A percentile compares a stretch with the other conserved stretches of the same genome.
phyloP scores from a whole-genome alignment of 2,113 vertebrate genomes.

The Daboia siamensis region DNA sequence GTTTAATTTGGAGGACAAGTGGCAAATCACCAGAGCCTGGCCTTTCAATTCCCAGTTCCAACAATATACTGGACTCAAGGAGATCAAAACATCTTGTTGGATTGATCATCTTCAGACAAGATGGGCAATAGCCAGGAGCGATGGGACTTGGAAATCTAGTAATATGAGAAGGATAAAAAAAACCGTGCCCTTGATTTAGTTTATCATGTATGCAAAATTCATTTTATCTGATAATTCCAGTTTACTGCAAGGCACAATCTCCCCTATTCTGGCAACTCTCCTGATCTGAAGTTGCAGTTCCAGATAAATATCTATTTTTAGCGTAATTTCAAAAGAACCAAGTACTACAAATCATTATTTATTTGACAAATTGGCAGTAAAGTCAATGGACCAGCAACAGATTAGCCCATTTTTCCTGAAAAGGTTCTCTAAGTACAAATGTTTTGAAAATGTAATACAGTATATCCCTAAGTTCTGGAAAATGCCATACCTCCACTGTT shows the following conservation, averaged over 20 bases:
- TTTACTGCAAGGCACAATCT: not conserved
- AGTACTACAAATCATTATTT: not conserved
- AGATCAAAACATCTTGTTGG: not conserved
- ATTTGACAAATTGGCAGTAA: not conserved
- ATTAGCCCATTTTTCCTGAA: not conserved
- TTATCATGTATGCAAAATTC: not conserved
- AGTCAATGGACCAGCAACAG: not conserved
- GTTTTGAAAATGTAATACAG: not conserved
- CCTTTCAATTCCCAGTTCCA: not conserved
- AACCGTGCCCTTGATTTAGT: not conserved
- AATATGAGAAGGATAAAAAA: not conserved
- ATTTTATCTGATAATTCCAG: not conserved
- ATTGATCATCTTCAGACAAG: not conserved
- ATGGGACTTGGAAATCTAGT: not conserved
- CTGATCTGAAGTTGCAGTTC: not conserved
- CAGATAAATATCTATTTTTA: not conserved
- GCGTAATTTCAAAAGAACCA: not conserved
- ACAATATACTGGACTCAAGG: not conserved
- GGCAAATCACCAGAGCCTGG: not conserved
- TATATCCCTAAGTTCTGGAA: not conserved
- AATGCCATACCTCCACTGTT: constrained; percentile 70
- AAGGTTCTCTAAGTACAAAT: not conserved
- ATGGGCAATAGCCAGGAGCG: not conserved
- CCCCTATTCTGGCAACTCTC: not conserved
- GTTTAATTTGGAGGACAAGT: not conserved